Base-by-base conservation (phyloP, 2,113 vertebrate genomes). In the Leptobrachium leishanense region DNA sequence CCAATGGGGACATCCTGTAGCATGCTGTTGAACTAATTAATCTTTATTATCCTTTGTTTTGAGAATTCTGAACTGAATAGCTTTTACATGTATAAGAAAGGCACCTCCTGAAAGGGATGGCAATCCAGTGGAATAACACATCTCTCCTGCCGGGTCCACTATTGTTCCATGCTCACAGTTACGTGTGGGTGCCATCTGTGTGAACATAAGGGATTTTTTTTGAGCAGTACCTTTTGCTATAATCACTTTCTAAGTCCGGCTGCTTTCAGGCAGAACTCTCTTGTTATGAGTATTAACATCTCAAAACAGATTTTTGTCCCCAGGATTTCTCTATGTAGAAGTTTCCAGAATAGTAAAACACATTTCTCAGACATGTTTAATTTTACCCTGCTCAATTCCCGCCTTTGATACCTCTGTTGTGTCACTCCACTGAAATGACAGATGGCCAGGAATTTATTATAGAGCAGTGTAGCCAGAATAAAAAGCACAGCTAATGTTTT, bases 381-480 rank as follows among this genome's bases (percentile, higher is more conserved):
- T 81, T 72, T 59, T 46, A 62, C 68, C 64, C 31, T 55, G 46
- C 39, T 74, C 40, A 50, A 68, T 68, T 55, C 64, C 64, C 72
- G 68, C 53, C 65, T 62, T 68, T 73, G 50, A 40, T 80, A 68
- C 71, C 71, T 74, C 64, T 74, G 63, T 69, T 80, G 77, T 59
- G 64, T 68, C 46, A 53, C 74, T 43, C 64, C 64, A 74, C 42
- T 74, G 42, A 63, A 5, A 74, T 74, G 72, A 74, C 78, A 81
- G 78, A 81, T 81, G 78, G 78, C 78, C 62, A 44, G 71, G 72
- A 72, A 81, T 74, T 41, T 74, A 68, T 81, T 66, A 74, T 74
- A 66, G 42, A 50, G 42, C 53, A 50, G 20, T 59, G 54, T 80
- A 81, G 65, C 78, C 64, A 68, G 72, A 74, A 79, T 79, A n/a